Base-by-base conservation (phyloP, 1,140 invertebrate species). In the Brachionus rubens region DNA sequence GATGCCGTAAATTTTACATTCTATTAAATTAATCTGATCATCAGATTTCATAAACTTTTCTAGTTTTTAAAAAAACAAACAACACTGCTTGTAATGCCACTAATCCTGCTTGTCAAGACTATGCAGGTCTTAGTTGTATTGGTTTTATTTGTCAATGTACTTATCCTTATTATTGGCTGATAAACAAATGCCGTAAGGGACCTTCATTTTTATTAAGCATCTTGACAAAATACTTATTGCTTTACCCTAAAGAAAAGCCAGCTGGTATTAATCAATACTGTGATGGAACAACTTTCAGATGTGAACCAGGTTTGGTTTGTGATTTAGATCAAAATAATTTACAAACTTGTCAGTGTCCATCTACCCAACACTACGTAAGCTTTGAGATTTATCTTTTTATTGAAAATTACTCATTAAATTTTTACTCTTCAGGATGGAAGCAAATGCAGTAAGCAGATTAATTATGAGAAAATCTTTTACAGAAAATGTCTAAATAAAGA, bases 211-310 rank as follows among this genome's bases (percentile, higher is more conserved):
- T 67, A 46, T 4, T 67, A 41, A 40, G 16, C 21, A 47, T 46
- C 3, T 14, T n/a, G 12, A 12, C 24, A 30, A 46, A 46, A 46
- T 16, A 28, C 3, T 46, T 46, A n/a, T 26, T 1, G n/a, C 10
- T 59, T 33, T 0, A 59, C 19, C 14, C n/a, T n/a, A 30, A 33
- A 68, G 65, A 68, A 48, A 68, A 68, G n/a, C 41, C 36, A 28
- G 65, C 33, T 48, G 65, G 40, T 14, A 68, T 68, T 16, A 68
- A 68, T 19, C 65, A 68, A 33, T 68, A 68, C n/a, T 68, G 65
- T 43, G 65, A 68, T 30, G 46, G 46, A 46, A 48, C 65, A 24
- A 48, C 65, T 46, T 68, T 43, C 14, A 24, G 16, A 68, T 68
- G 65, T 24, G 14, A 68, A 30, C 7, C 36, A 19, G 21, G 21